A percentile compares a stretch with the other conserved stretches of the same genome.
phyloP scores from a whole-genome alignment of 53 echinoderm and acorn worm species.

The Crossaster papposus region DNA sequence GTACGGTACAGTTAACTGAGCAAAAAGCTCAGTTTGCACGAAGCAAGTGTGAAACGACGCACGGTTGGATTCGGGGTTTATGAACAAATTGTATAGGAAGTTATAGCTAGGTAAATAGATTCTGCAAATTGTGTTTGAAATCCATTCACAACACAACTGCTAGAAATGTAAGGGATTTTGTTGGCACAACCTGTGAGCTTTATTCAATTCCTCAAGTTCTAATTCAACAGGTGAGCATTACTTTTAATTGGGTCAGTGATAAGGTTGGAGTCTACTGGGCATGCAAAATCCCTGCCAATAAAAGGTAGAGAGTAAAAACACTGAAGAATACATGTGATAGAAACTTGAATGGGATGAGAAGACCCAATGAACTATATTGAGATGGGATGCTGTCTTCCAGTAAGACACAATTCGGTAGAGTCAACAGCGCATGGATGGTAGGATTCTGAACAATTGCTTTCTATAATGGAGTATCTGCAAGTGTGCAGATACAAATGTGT shows the following conservation, averaged over 20 bases:
- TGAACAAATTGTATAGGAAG: background rate
- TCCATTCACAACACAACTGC: background rate
- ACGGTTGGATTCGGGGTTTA: no score
- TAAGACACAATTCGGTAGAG: conserved; percentile 28
- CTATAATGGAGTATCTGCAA: background rate
- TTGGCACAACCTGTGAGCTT: background rate
- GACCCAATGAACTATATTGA: background rate
- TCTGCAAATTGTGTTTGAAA: background rate
- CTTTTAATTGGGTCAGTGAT: no score
- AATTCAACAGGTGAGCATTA: no score
- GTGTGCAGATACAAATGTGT: background rate
- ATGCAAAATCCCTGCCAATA: no score
- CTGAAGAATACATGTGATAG: background rate
- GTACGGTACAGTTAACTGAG: no score
- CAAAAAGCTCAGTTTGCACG: no score
- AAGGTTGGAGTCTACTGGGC: no score
- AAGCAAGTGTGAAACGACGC: no score
- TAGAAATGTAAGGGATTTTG: background rate
- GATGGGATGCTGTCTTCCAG: background rate
- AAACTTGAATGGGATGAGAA: background rate
- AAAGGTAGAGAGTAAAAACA: background rate
- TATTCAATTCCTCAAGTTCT: no score
- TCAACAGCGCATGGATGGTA: background rate
- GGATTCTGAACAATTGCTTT: conserved; percentile 23
- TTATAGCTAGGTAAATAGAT: background rate